Conservation (phyloP, 1,140 invertebrate species). For the Dryas iulia region DNA sequence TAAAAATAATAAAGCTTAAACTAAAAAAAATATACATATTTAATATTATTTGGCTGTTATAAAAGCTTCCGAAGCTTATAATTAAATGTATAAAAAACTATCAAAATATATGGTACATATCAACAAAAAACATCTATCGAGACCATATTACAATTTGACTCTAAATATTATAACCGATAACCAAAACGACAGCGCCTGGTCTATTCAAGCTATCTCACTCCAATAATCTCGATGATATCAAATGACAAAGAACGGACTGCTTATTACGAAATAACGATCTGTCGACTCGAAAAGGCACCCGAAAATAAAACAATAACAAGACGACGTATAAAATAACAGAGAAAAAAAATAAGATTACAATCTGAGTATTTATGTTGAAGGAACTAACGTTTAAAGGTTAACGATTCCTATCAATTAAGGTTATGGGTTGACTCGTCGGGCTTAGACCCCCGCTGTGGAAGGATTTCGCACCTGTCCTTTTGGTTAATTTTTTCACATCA, state of each 20-base stretch:
- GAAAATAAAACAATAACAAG: constrained; percentile 76
- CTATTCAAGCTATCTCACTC: constrained; percentile 55
- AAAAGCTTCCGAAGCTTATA: too few relatives aligned
- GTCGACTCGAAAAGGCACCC: constrained; percentile 60
- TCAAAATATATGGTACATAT: too few relatives aligned
- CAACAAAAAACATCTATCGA: background rate
- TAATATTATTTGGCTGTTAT: too few relatives aligned
- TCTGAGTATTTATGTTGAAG: constrained; percentile 74
- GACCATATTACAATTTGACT: constrained; percentile 44
- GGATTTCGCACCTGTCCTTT: constrained; percentile 77
- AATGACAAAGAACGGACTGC: constrained; percentile 75
- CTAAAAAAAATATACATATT: too few relatives aligned
- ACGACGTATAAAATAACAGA: constrained; percentile 67
- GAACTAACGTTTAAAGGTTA: constrained; percentile 74
- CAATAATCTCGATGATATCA: constrained; percentile 71
- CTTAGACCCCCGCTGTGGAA: constrained; percentile 66
- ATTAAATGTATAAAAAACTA: too few relatives aligned
- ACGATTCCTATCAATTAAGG: constrained; percentile 80
- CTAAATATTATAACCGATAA: constrained; percentile 54
- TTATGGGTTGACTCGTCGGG: constrained; percentile 70
- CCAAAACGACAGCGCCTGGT: constrained; percentile 62
- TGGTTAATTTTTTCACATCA: constrained; percentile 61
- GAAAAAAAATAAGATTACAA: constrained; percentile 71
- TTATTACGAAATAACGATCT: constrained; percentile 76
- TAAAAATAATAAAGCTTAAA: too few relatives aligned